These are phyloP conservation scores for Tryphoninae sp. DNA, from an alignment of 2,888 invertebrate genomes.

Conservation along the genomic window DNA sequence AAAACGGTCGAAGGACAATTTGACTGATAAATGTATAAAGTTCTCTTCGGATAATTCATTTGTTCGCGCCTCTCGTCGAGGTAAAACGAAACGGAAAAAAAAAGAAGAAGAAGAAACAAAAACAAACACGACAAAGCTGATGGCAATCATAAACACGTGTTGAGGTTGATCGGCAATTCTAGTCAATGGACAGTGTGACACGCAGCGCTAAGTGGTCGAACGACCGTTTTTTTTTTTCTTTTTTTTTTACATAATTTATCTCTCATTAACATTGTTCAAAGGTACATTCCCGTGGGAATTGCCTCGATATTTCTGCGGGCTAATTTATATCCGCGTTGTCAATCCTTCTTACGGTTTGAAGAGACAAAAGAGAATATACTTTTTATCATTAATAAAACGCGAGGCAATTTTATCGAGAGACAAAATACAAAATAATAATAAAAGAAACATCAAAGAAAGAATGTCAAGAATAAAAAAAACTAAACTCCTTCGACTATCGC, in stretches of 20 bases:
- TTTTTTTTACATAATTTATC: constrained; percentile 1
- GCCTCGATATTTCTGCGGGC: constrained; percentile 9
- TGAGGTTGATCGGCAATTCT: constrained; percentile 62
- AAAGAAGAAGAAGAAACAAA: constrained; percentile 29
- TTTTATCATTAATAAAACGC: constrained; percentile 34
- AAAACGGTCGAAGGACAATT: constrained; percentile 21
- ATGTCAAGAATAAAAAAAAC: background rate
- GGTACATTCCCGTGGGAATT: constrained; percentile 56
- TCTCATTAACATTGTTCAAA: constrained; percentile 25
- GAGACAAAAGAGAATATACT: constrained; percentile 39
- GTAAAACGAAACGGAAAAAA: constrained; percentile 22
- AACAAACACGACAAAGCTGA: constrained; percentile 51
- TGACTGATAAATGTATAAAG: constrained; percentile 35
- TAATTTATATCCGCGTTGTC: constrained; percentile 26
- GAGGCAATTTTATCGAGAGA: background rate
- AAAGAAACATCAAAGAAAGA: background rate
- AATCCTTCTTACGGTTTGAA: constrained; percentile 40
- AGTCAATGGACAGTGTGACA: constrained; percentile 57
- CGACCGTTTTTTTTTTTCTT: constrained; percentile 26
- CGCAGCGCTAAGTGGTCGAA: constrained; percentile 47
- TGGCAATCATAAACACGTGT: constrained; percentile 54
- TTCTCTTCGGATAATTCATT: constrained; percentile 30
- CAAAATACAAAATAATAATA: constrained; percentile 7
- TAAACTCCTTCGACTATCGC: constrained; percentile 47
- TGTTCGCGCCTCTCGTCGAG: constrained; percentile 41